A percentile compares a stretch with the other conserved stretches of the same genome.
phyloP scores from a whole-genome alignment of 2,113 vertebrate species.

The Noctilio leporinus region DNA sequence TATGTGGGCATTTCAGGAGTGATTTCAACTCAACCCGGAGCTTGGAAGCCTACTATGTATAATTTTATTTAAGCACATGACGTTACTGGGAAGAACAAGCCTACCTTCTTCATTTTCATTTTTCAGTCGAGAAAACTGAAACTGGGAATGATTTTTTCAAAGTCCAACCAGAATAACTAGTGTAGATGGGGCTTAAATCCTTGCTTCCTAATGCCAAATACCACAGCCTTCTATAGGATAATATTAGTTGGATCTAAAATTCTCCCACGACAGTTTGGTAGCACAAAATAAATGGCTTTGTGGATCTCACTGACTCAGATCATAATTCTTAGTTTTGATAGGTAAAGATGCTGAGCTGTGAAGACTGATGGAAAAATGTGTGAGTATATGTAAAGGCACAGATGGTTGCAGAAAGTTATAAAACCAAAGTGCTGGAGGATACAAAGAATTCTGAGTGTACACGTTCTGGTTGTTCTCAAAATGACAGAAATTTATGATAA shows the following conservation, averaged over 20 bases:
- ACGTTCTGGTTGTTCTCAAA: conserved; percentile 9
- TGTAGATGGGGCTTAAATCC: neutral
- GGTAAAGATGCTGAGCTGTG: conserved; percentile 54
- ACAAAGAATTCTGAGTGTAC: conserved; percentile 15
- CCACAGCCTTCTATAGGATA: neutral
- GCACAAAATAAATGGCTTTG: conserved; percentile 39
- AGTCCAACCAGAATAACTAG: neutral
- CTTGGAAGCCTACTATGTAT: neutral
- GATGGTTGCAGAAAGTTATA: conserved; percentile 55
- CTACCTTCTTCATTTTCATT: neutral
- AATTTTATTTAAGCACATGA: neutral
- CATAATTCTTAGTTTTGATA: conserved; percentile 50
- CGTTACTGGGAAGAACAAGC: neutral
- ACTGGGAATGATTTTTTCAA: neutral
- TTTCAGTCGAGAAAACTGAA: conserved; percentile 18
- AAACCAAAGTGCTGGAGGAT: conserved; percentile 40
- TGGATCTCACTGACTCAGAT: conserved; percentile 33
- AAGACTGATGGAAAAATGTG: conserved; percentile 31
- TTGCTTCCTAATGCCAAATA: neutral
- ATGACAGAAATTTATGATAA: conserved; percentile 14
- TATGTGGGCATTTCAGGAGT: neutral
- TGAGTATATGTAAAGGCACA: conserved; percentile 29
- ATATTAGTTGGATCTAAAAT: neutral
- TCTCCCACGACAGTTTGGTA: neutral
- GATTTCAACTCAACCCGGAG: neutral